A percentile compares a stretch with the other conserved stretches of the same genome.
Conservation (phyloP, 1,140 invertebrate species). For the Drosophila virilis region DNA sequence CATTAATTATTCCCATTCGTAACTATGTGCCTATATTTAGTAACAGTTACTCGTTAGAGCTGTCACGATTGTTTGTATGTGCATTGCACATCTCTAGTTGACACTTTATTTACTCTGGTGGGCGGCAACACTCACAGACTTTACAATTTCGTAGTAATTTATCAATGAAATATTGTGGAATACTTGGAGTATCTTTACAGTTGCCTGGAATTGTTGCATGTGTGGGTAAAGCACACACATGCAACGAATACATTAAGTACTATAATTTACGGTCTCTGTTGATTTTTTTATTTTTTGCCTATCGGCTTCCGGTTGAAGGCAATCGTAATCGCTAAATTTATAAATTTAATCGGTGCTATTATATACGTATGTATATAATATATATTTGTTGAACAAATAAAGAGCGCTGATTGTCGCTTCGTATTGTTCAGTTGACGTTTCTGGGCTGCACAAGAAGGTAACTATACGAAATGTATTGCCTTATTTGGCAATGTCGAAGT, state of each 20-base stretch:
- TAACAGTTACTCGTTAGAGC: neutral
- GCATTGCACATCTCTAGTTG: conserved; percentile 15
- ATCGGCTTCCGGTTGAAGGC: conserved; percentile 36
- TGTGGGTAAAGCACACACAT: conserved; percentile 2
- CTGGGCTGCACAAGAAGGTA: conserved; percentile 17
- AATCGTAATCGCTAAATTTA: conserved; percentile 66
- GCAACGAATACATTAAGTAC: neutral
- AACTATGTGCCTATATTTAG: no score
- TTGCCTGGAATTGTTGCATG: conserved; percentile 16
- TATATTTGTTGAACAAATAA: conserved; percentile 31
- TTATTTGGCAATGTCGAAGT: conserved; percentile 11
- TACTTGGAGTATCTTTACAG: conserved; percentile 40
- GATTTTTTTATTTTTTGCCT: conserved; percentile 10
- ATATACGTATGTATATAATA: neutral
- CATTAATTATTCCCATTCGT: no score
- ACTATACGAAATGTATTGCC: neutral
- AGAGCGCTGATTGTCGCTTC: conserved; percentile 3
- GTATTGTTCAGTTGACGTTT: conserved; percentile 38
- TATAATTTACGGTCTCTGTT: conserved; percentile 2
- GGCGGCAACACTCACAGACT: neutral
- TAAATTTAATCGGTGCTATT: conserved; percentile 48
- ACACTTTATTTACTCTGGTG: conserved; percentile 20
- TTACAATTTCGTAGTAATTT: conserved; percentile 65
- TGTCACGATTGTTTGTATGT: neutral
- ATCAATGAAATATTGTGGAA: conserved; percentile 67